Evolutionary conservation across 2,113 vertebrate genomes (phyloP).

Genomic region (Corythoichthys haematopterus): DNA sequence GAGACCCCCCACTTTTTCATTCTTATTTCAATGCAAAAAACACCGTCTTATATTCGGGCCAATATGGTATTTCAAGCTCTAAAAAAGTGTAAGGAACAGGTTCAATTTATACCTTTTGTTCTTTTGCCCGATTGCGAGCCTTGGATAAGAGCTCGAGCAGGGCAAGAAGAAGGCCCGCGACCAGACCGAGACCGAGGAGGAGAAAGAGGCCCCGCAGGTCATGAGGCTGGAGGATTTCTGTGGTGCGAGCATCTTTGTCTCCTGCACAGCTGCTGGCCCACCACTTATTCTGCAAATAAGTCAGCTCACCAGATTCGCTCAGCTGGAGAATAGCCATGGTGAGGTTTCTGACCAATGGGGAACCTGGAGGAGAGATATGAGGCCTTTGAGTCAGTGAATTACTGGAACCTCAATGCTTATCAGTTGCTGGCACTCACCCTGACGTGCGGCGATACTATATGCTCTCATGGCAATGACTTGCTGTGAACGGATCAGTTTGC

Average conservation of each 20-base stretch:
- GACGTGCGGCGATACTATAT: conserved; percentile 75
- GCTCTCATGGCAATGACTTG: conserved; percentile 75
- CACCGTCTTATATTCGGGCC: too few relatives aligned
- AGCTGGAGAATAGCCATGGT: conserved; percentile 75
- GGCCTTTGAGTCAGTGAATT: not conserved
- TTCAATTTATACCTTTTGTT: conserved; percentile 66
- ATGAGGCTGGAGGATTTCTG: conserved; percentile 61
- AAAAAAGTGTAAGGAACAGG: too few relatives aligned
- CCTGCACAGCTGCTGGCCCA: conserved; percentile 78
- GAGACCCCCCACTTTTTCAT: too few relatives aligned
- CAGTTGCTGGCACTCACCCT: conserved; percentile 59
- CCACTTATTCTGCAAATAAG: conserved; percentile 79
- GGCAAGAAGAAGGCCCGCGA: conserved; percentile 71
- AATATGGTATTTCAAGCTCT: too few relatives aligned
- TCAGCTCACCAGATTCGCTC: conserved; percentile 74
- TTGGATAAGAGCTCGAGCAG: conserved; percentile 75
- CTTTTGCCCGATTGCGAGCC: conserved; percentile 70
- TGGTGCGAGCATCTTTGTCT: not conserved
- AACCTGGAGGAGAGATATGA: conserved; percentile 63
- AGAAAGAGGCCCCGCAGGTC: conserved; percentile 78
- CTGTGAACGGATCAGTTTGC: conserved; percentile 71
- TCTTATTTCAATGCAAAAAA: too few relatives aligned
- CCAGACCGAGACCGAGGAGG: conserved; percentile 75
- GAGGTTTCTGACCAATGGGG: conserved; percentile 72
- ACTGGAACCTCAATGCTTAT: not conserved